Evolutionary conservation across 2,888 invertebrate species (phyloP).

Genomic region (Mythimna lalbum): DNA sequence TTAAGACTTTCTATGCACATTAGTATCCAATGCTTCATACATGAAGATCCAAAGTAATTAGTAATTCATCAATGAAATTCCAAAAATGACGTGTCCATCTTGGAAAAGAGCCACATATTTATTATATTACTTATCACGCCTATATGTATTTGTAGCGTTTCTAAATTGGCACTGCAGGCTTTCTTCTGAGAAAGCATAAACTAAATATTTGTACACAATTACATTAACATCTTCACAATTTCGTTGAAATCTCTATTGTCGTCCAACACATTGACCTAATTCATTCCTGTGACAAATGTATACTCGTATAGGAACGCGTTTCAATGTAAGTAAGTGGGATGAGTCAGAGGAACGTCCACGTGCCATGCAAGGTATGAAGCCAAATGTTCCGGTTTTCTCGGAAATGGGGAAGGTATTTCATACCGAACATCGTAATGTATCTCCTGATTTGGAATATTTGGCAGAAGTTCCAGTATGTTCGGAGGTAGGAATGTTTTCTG

Average conservation of each 20-base stretch:
- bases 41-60: neutral
- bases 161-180: constrained; percentile 10
- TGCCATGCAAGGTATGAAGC: constrained; percentile 67
- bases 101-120: constrained; percentile 44
- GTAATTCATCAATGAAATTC: constrained; percentile 38
- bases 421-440: constrained; percentile 68
- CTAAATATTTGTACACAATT: constrained; percentile 21
- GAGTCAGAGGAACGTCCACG: constrained; percentile 35
- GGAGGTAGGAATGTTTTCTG: neutral
- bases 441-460: constrained; percentile 10
- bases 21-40: neutral
- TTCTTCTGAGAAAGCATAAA: constrained; percentile 30
- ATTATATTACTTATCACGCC: constrained; percentile 5
- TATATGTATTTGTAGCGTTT: constrained; percentile 4
- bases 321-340: constrained; percentile 43
- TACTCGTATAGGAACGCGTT: constrained; percentile 44
- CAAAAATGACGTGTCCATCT: constrained; percentile 15
- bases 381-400: constrained; percentile 78
- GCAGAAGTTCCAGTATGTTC: constrained; percentile 2
- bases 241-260: constrained; percentile 36
- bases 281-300: constrained; percentile 38
- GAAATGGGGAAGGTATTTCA: constrained; percentile 70
- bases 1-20: neutral
- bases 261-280: constrained; percentile 46
- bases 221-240: constrained; percentile 38